Evolutionary conservation across 2,888 invertebrate species (phyloP), one percentile per base, ranked within the genome.

Genomic region (Urechis unicinctus): DNA sequence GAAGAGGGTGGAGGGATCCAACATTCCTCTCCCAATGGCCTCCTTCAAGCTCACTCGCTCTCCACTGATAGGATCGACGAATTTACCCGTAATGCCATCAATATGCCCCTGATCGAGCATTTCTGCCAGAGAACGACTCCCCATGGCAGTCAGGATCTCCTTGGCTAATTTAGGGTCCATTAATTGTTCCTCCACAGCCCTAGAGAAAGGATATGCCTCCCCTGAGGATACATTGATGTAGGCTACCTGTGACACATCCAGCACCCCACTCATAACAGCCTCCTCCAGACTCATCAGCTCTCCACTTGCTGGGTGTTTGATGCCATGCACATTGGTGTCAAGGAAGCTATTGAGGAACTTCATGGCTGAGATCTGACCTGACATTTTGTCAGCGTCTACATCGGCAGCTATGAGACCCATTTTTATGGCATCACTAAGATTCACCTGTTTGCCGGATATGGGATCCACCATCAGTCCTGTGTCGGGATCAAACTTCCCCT

Each of bases 391-490:
- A 1, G 55, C 55, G 22, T 62, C 59, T 2, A 62, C 46, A 13
- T 50, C 46, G 3, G 62, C 53, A 17, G 53, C 53, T 5, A 64
- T 45, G 21, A 62, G 29, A 63, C 91, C 85, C 78, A 88, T 85
- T 64, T 88, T 86, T 64, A 95, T 90, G 2, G 95, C 95, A 79
- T 96, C 91, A 63, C 89, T 88, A 52, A 96, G 87, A 24, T 92
- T 91, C 71, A 96, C 82, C 62, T 88, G 84, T 75, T 91, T 88
- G 62, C 88, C 91, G 0, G 90, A 92, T 68, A 85, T 85, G 25
- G 91, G 61, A 49, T 69, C 68, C 36, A 67, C 61, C 51, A 71
- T 65, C 56, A 65, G 66, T 21, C 71, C 73, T 9, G 68, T 67
- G 29, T 66, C 64, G 17, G 67, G 63, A 57, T 71, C 67, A 53